Percentiles rank a stretch among this genome's conserved stretches.
Evolutionary conservation across 2,797 vertebrate genomes (phyloP).

Genomic region (Pseudochaenichthys georgianus): DNA sequence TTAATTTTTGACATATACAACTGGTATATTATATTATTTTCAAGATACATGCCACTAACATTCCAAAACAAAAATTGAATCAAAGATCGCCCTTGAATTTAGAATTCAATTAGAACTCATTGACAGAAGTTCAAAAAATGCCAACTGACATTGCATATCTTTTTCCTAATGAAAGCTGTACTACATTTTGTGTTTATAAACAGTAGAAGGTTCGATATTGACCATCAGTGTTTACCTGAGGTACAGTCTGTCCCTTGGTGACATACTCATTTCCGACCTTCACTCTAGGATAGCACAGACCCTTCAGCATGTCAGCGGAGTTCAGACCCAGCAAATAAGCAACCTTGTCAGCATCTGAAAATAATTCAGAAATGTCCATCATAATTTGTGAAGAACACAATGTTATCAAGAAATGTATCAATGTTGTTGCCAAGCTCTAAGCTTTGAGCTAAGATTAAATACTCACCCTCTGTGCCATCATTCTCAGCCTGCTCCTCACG

Average conservation of each 20-base stretch:
- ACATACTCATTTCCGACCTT: no score
- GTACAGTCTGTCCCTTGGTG: no score
- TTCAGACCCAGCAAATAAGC: slow-evolving; percentile 91
- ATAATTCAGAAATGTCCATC: not conserved
- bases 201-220: not conserved
- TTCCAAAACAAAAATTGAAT: not conserved
- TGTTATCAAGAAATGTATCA: no score
- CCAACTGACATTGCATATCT: not conserved
- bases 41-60: not conserved
- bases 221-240: slow-evolving; percentile 61
- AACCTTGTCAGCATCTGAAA: slow-evolving; percentile 90
- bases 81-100: not conserved
- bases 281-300: no score
- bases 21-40: no score
- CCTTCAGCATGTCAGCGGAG: slow-evolving; percentile 87
- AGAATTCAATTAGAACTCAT: not conserved
- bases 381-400: not conserved
- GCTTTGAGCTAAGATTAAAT: not conserved
- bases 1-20: no score
- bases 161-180: not conserved
- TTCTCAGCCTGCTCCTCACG: slow-evolving; percentile 91
- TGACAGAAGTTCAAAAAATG: no score
- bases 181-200: not conserved
- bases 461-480: slow-evolving; percentile 89
- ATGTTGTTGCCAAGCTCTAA: not conserved